Percentiles rank a stretch among this genome's conserved stretches.
phyloP scores from a whole-genome alignment of 2,888 invertebrate genomes.

The Lordiphosa andalusiaca region DNA sequence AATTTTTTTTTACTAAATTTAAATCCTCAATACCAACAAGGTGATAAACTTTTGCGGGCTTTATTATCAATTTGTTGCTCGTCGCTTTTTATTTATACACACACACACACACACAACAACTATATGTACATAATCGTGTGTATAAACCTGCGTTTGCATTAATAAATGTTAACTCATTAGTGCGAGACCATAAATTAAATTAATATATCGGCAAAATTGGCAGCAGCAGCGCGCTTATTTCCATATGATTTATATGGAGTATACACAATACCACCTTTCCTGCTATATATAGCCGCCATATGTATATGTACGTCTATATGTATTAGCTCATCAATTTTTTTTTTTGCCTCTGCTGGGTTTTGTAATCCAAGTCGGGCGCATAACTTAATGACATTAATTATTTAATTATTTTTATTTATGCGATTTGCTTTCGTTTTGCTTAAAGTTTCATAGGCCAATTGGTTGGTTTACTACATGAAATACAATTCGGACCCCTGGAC shows the following conservation, averaged over 20 bases:
- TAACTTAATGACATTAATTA: conserved; percentile 70
- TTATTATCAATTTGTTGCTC: conserved; percentile 38
- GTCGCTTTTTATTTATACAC: conserved; percentile 28
- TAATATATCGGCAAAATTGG: conserved; percentile 52
- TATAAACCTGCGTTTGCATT: conserved; percentile 29
- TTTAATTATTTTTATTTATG: conserved; percentile 74
- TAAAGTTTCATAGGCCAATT: conserved; percentile 31
- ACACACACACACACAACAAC: conserved; percentile 10
- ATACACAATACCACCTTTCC: conserved; percentile 20
- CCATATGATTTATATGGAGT: conserved; percentile 57
- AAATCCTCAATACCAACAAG: not conserved
- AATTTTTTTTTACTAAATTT: not conserved
- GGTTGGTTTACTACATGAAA: not conserved
- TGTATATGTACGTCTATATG: conserved; percentile 13
- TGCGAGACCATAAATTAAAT: conserved; percentile 59
- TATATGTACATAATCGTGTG: conserved; percentile 9
- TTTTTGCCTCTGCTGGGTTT: conserved; percentile 18
- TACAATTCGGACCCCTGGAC: too few species aligned
- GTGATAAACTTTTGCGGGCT: not conserved
- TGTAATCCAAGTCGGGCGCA: conserved; percentile 51
- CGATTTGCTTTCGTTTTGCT: conserved; percentile 27
- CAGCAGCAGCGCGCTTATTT: conserved; percentile 39
- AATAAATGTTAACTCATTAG: conserved; percentile 70
- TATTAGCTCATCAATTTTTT: conserved; percentile 17
- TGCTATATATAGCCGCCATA: not conserved